Percentiles rank a stretch among this genome's conserved stretches.
Conservation (phyloP, 1,140 invertebrate species). For the Daktulosphaira vitifoliae region DNA sequence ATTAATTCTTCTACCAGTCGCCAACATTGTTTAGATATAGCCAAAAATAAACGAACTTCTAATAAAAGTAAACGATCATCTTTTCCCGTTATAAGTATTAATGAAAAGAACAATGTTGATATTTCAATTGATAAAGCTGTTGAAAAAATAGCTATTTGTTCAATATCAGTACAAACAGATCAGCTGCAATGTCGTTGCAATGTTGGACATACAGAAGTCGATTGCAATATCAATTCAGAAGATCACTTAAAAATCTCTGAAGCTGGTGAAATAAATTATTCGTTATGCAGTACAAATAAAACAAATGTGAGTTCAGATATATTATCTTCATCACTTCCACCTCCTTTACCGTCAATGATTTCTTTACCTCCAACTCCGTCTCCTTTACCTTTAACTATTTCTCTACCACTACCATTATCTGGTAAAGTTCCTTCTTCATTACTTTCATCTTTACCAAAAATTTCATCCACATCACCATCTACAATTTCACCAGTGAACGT, state of each 20-base stretch:
- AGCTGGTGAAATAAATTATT: too few species aligned
- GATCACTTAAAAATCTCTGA: too few species aligned
- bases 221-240: not conserved
- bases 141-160: slow-evolving; percentile 3
- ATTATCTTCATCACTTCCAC: slow-evolving; percentile 37
- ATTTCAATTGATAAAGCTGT: not conserved
- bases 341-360: not conserved
- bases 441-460: too few species aligned
- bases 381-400: too few species aligned
- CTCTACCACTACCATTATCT: too few species aligned
- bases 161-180: slow-evolving; percentile 14
- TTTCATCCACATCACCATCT: too few species aligned
- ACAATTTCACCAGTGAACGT: too few species aligned
- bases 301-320: slow-evolving; percentile 3
- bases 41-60: slow-evolving; percentile 1
- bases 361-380: too few species aligned
- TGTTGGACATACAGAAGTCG: not conserved
- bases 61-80: slow-evolving; percentile 1
- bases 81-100: not conserved
- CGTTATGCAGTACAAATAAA: too few species aligned
- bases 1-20: not conserved
- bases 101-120: not conserved
- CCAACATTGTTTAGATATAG: not conserved
- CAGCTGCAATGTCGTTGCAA: not conserved
- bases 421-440: too few species aligned